phyloP scores from a whole-genome alignment of 37 sponge, comb jelly and placozoan genomes.

The Agelas oroides region DNA sequence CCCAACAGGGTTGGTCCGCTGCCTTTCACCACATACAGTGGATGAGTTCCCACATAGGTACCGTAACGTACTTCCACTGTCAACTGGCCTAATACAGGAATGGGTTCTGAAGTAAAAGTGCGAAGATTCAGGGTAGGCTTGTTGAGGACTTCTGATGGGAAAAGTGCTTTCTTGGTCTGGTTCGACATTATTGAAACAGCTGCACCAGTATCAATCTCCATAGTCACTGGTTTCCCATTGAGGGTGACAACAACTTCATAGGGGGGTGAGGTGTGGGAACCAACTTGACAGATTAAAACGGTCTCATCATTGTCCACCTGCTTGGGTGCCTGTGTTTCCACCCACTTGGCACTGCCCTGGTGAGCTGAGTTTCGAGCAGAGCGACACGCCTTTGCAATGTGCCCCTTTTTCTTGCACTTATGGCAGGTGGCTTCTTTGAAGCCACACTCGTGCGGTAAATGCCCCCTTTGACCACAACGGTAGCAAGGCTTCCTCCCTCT shows the following conservation, averaged over 20 bases:
- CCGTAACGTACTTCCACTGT: background rate
- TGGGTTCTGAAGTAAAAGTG: constrained; percentile 5
- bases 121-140: background rate
- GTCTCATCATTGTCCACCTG: no score
- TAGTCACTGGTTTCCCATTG: background rate
- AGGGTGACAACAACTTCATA: background rate
- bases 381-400: no score
- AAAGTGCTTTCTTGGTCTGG: background rate
- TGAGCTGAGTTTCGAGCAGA: no score
- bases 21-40: constrained; percentile 1
- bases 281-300: background rate
- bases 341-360: background rate
- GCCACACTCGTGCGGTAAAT: no score
- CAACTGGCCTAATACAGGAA: background rate
- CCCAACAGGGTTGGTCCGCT: constrained; percentile 17
- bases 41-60: background rate
- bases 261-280: background rate
- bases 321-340: background rate
- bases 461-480: no score
- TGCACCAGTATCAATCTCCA: constrained; percentile 11
- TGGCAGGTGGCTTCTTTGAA: no score
- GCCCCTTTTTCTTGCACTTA: no score
- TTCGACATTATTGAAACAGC: background rate
- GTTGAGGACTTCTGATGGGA: background rate
- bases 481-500: background rate